Conservation (phyloP, 2,113 vertebrate species). For the Tyto alba region DNA sequence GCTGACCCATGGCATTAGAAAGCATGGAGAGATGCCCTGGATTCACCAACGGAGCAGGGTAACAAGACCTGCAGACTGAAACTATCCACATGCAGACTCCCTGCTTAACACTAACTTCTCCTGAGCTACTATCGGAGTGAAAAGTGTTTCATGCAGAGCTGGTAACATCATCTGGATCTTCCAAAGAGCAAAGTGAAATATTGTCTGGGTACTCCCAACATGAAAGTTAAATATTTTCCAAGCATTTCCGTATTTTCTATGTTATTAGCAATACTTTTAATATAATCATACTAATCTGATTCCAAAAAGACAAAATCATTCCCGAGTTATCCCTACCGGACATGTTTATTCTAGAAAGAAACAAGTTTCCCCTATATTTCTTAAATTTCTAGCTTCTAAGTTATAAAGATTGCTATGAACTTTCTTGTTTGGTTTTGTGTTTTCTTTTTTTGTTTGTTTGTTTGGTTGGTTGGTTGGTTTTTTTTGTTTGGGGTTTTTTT, state of each 20-base stretch:
- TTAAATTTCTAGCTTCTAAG: background rate
- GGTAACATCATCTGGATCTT: background rate
- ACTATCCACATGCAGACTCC: background rate
- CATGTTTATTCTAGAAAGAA: background rate
- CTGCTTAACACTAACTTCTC: background rate
- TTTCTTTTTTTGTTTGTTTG: background rate
- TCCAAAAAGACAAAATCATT: background rate
- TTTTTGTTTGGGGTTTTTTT: too few species aligned
- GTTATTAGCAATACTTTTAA: background rate
- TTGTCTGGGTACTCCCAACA: background rate
- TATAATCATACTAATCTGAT: background rate
- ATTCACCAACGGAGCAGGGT: background rate
- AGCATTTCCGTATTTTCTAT: background rate
- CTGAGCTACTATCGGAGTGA: background rate
- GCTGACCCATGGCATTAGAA: background rate
- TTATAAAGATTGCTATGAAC: background rate
- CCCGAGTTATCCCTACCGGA: background rate
- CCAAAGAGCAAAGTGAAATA: background rate
- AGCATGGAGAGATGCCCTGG: background rate
- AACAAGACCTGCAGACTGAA: background rate
- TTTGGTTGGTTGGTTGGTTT: too few species aligned
- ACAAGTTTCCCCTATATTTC: background rate
- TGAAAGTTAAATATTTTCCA: background rate
- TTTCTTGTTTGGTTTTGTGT: background rate
- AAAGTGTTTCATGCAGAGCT: background rate